Conservation (phyloP, 2,888 invertebrate species). For the Erannis defoliaria region DNA sequence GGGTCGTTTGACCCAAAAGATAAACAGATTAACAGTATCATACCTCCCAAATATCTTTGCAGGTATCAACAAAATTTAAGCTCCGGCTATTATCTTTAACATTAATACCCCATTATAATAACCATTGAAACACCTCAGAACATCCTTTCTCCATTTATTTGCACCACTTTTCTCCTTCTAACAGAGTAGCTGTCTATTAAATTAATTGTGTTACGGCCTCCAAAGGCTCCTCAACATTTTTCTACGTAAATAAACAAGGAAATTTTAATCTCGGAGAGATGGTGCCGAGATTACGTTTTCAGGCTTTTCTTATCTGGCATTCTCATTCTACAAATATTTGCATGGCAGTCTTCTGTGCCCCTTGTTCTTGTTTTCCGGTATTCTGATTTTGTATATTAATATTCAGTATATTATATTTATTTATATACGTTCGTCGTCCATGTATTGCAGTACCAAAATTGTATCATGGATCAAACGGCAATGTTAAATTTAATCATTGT, state of each 20-base stretch:
- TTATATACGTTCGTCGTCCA: too few relatives aligned
- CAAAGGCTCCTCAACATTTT: slow-evolving; percentile 20
- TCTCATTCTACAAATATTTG: slow-evolving; percentile 64
- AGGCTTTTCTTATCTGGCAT: slow-evolving; percentile 61
- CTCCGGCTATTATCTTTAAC: slow-evolving; percentile 6
- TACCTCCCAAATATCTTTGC: not conserved
- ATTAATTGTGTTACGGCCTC: slow-evolving; percentile 27
- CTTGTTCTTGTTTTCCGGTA: slow-evolving; percentile 20
- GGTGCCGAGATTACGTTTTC: slow-evolving; percentile 66
- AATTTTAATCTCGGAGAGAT: slow-evolving; percentile 63
- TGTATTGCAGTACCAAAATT: too few relatives aligned
- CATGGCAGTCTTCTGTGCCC: slow-evolving; percentile 44
- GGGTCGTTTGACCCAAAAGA: slow-evolving; percentile 6
- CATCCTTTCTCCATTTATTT: slow-evolving; percentile 12
- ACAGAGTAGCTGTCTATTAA: slow-evolving; percentile 20
- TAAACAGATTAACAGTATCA: slow-evolving; percentile 13
- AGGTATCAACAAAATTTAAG: slow-evolving; percentile 4
- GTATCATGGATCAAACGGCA: too few relatives aligned
- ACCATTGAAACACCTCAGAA: slow-evolving; percentile 14
- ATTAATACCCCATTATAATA: not conserved
- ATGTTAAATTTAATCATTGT: too few relatives aligned
- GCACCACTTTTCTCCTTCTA: slow-evolving; percentile 11
- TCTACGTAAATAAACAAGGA: slow-evolving; percentile 46
- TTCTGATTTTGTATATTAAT: slow-evolving; percentile 2
- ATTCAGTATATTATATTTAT: too few relatives aligned